Evolutionary conservation across 2,113 vertebrate genomes (phyloP).

Genomic region (Psettodes erumei): DNA sequence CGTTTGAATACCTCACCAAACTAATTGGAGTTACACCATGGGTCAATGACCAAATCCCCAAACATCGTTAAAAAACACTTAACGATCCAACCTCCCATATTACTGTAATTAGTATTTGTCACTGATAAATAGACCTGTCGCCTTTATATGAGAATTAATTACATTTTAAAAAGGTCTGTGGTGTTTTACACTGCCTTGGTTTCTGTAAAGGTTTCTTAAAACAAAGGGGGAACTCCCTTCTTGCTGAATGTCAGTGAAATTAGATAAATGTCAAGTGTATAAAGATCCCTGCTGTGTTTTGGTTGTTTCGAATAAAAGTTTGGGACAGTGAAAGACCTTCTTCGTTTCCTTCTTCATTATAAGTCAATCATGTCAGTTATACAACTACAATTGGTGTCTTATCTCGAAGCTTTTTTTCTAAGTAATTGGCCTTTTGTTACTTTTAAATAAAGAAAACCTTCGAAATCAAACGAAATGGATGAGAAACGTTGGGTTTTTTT

Average conservation of each 20-base stretch:
- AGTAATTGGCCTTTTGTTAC: background rate
- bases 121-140: conserved; percentile 3
- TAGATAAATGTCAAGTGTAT: background rate
- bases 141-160: background rate
- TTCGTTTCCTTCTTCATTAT: too few species aligned
- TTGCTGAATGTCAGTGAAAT: background rate
- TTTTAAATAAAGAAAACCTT: background rate
- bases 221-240: background rate
- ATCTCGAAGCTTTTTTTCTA: background rate
- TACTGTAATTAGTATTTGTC: conserved; percentile 34
- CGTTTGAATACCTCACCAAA: conserved; percentile 61
- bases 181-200: too few species aligned
- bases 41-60: conserved; percentile 55
- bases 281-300: background rate
- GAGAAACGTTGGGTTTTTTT: too few species aligned
- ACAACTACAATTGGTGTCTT: too few species aligned
- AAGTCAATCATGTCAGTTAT: too few species aligned
- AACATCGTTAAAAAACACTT: conserved; percentile 60
- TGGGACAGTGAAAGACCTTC: too few species aligned
- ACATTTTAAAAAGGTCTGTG: background rate
- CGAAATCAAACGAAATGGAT: background rate
- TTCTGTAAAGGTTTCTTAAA: background rate
- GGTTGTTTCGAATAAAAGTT: background rate
- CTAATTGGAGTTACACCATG: conserved; percentile 49
- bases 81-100: conserved; percentile 32